phyloP scores from a whole-genome alignment of 2,888 invertebrate genomes.

The Chrysolina oricalcia region DNA sequence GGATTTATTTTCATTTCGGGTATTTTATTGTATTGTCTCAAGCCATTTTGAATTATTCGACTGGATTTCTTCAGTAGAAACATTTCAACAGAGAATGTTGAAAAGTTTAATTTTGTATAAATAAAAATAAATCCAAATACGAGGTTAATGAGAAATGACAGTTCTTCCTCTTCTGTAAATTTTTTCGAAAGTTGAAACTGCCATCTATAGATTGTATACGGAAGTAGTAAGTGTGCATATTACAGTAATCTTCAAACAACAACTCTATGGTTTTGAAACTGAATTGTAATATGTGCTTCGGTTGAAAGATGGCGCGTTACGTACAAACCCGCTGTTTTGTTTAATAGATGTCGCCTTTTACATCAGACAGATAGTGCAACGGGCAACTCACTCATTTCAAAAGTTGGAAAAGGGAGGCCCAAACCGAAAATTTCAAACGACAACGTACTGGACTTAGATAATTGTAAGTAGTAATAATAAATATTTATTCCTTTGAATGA shows the following conservation, averaged over 20 bases:
- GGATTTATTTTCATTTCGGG: constrained; percentile 40
- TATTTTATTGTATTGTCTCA: constrained; percentile 33
- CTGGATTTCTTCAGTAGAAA: constrained; percentile 15
- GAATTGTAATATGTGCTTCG: neutral
- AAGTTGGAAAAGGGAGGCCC: too few species aligned
- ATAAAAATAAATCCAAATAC: neutral
- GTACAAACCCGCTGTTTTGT: too few species aligned
- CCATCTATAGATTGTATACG: neutral
- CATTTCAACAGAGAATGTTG: neutral
- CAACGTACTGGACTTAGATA: too few species aligned
- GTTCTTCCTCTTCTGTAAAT: neutral
- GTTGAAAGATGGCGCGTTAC: too few species aligned
- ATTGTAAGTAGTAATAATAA: too few species aligned
- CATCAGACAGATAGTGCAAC: too few species aligned
- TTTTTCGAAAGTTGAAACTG: neutral
- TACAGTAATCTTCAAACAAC: too few species aligned
- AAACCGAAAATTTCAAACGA: too few species aligned
- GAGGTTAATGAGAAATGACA: neutral
- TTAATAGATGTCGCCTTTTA: too few species aligned
- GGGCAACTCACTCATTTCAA: too few species aligned
- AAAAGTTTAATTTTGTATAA: neutral
- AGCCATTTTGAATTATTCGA: constrained; percentile 6
- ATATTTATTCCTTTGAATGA: too few species aligned
- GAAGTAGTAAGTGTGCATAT: neutral
- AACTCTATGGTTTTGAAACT: neutral